Evolutionary conservation across 2,113 vertebrate genomes (phyloP), one percentile per base, ranked within the genome.

Genomic region (Amblyopsis rosae): DNA sequence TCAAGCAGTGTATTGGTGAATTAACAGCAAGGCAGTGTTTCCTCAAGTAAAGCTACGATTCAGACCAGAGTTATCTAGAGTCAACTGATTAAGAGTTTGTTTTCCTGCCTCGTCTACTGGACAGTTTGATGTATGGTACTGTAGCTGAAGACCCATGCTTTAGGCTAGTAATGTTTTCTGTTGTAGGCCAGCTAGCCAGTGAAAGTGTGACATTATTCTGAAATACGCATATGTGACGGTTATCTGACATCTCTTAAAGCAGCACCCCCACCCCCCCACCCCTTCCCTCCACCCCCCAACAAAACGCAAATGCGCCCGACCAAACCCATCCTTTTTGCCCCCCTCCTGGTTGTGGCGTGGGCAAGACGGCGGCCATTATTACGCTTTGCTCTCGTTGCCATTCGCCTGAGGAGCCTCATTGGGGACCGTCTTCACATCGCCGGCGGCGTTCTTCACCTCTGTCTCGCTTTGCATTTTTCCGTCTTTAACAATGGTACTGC

Each of bases 381-480:
- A 99, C 84, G 97, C 98, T 96, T 98, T 99, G 91, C 97, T 98
- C 77, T 99, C 98, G 0, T 91, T 95, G 77, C 94, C 96, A 67
- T 97, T 98, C 86, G 91, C 94, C 88, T 98, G 96, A 83, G 95
- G 94, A 88, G 97, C 96, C 84, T 99, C 98, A 6, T 92, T 98
- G 85, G 98, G 96, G 76, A 96, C 93, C 71, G 93, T 95, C 94
- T 98, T 97, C 89, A 95, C 95, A 87, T 98, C 97, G 8, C 93
- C 88, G 0, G 93, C 89, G 63, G 92, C 87, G 77, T 94, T 82
- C 81, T 86, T 83, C 85, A 72, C 72, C 75, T 90, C 90, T 11
- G 73, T 75, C 65, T 85, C 93, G 61, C 47, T 75, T 77, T 94
- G 93, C 12, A 91, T 82, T 79, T 94, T 94, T 46, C 93, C 95